Evolutionary conservation across 1,140 invertebrate species (phyloP).

Genomic region (Drosophila tani): DNA sequence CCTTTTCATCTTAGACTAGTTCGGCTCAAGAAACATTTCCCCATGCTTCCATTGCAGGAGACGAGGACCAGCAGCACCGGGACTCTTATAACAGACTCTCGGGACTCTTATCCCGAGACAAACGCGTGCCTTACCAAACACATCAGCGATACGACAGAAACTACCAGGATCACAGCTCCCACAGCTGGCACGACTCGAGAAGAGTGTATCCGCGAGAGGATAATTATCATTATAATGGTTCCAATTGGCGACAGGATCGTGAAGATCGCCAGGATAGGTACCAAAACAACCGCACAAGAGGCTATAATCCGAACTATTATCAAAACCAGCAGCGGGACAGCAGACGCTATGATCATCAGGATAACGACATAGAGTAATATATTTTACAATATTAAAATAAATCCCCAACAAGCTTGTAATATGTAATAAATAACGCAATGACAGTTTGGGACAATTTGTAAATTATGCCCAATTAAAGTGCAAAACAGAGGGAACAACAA

Average conservation of each 20-base stretch:
- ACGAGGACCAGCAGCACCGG: neutral
- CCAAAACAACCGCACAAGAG: neutral
- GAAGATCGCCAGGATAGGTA: neutral
- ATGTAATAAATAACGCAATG: slow-evolving; percentile 30
- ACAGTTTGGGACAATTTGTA: slow-evolving; percentile 44
- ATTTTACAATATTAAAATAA: slow-evolving; percentile 1
- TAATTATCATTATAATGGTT: neutral
- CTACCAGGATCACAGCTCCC: neutral
- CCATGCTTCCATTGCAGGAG: slow-evolving; percentile 4
- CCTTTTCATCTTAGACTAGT: neutral
- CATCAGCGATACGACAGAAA: neutral
- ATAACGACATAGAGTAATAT: slow-evolving; percentile 1
- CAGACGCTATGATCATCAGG: too few species aligned
- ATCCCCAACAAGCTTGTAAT: slow-evolving; percentile 9
- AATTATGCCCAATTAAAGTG: slow-evolving; percentile 61
- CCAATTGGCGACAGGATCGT: slow-evolving; percentile 6
- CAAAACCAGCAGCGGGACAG: neutral
- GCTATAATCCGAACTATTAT: slow-evolving; percentile 7
- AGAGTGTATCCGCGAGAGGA: neutral
- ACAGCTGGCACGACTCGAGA: neutral
- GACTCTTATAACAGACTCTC: neutral
- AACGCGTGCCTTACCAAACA: neutral
- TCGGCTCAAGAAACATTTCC: neutral
- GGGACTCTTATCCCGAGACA: too few species aligned
- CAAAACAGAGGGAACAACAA: slow-evolving; percentile 41